A percentile compares a stretch with the other conserved stretches of the same genome.
These are phyloP conservation scores for Abramis brama DNA, from an alignment of 2,113 vertebrate species.

Conservation along the genomic window DNA sequence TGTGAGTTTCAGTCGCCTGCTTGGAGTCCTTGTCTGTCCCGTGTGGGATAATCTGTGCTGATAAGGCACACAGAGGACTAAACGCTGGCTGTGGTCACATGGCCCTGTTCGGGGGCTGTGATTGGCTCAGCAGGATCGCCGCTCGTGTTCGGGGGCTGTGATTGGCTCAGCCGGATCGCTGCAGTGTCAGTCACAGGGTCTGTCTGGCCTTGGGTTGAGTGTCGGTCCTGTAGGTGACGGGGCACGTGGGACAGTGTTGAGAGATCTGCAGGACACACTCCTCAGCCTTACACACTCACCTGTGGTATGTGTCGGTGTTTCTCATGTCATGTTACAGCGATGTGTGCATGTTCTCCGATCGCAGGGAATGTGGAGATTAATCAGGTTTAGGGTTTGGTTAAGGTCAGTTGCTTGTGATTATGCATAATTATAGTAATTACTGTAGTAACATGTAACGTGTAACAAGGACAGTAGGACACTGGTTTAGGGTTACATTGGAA, in stretches of 20 bases:
- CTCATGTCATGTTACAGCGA: not conserved
- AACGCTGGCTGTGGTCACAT: slow-evolving; percentile 56
- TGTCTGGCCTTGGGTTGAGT: no score
- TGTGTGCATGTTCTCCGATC: not conserved
- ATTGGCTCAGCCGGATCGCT: no score
- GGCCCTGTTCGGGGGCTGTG: not conserved
- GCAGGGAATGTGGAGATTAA: not conserved
- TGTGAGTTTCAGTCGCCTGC: slow-evolving; percentile 12
- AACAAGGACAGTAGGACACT: no score
- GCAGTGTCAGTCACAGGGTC: no score
- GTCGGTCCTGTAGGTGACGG: not conserved
- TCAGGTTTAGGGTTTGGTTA: no score
- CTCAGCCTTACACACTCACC: not conserved
- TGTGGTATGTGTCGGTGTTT: no score
- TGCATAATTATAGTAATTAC: no score
- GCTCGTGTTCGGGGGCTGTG: no score
- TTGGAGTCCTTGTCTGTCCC: not conserved
- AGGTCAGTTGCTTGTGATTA: no score
- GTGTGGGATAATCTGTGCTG: slow-evolving; percentile 70
- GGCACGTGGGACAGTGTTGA: not conserved
- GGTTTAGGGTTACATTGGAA: no score
- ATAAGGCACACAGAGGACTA: slow-evolving; percentile 72
- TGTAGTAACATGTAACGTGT: no score
- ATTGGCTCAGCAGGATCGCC: not conserved
- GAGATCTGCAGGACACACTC: not conserved